Evolutionary conservation across 2,888 invertebrate species (phyloP), one percentile per base, ranked within the genome.

Genomic region (Stramonita haemastoma): DNA sequence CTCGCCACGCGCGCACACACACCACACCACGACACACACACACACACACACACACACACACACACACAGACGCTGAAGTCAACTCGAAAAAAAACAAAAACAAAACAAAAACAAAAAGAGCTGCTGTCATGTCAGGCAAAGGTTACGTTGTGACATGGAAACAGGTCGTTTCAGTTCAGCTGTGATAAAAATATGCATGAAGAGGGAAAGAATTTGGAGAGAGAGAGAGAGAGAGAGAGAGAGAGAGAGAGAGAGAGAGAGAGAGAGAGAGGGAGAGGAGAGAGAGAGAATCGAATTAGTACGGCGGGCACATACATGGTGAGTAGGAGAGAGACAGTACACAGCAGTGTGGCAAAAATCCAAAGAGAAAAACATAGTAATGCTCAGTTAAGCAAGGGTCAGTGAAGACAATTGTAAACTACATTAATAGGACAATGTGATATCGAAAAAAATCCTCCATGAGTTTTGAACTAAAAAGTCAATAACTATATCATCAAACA

Each of bases 21-120:
- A 46, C 46, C n/a, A n/a, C n/a, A n/a, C n/a, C n/a, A 26, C 0
- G 11, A 73, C 73, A 73, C 73, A 73, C 73, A 73, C 73, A 73
- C 73, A 73, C 29, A 73, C 73, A 73, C 73, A 73, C 73, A 29
- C 29, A 73, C 73, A 73, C 73, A 73, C 73, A 73, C 29, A 73
- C 73, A 29, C 29, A 29, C 29, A 73, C 29, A 73, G 29, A 73
- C n/a, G n/a, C n/a, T 32, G 11, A 15, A 77, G 0, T 32, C 32
- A 46, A 46, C 46, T 46, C 46, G 46, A 2, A 46, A 32, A 32
- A 77, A 32, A 79, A 15, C 32, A 13, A 19, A 17, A 15, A 79
- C 13, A 32, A n/a, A 29, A 32, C 8, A 77, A 8, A 77, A 32
- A 79, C 32, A 32, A 29, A 77, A 19, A 11, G 1, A 77, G 32